These are phyloP conservation scores for Branchellion lobata DNA, from an alignment of 2,888 invertebrate genomes.

Conservation along the genomic window DNA sequence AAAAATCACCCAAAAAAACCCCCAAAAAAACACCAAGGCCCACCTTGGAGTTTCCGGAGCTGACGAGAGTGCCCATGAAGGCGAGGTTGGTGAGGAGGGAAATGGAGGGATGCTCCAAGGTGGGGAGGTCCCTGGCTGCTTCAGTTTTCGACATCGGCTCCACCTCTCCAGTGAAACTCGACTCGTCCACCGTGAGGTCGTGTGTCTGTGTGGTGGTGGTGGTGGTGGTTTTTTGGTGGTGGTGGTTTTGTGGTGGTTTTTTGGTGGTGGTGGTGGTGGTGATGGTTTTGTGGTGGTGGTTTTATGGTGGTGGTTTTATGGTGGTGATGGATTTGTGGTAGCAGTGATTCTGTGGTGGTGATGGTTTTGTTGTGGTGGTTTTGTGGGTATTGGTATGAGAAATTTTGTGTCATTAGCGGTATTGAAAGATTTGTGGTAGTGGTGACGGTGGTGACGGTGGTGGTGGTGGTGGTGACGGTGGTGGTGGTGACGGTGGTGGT, in stretches of 20 bases:
- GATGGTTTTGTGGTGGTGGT: not conserved
- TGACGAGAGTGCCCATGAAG: conserved; percentile 95
- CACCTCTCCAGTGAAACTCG: conserved; percentile 97
- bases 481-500: too few species aligned
- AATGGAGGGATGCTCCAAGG: conserved; percentile 55
- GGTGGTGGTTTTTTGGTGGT: not conserved
- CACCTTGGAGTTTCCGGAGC: conserved; percentile 92
- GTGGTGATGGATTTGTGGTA: not conserved
- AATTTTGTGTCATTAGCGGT: not conserved
- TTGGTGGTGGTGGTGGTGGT: not conserved
- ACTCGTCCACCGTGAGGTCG: conserved; percentile 93
- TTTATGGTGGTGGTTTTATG: too few species aligned
- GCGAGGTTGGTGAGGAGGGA: conserved; percentile 73
- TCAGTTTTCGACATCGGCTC: conserved; percentile 74
- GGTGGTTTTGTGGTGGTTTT: not conserved
- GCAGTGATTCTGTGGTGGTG: not conserved
- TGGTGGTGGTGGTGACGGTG: too few species aligned
- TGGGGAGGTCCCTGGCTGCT: conserved; percentile 68
- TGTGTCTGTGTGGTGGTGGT: conserved; percentile 67
- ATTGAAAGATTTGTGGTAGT: not conserved
- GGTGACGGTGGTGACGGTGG: too few species aligned
- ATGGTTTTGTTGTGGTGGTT: not conserved
- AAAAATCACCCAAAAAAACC: too few species aligned
- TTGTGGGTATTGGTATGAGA: not conserved
- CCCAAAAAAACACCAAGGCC: too few species aligned